phyloP scores from a whole-genome alignment of 2,888 invertebrate genomes.

The Pharmacophagus antenor region DNA sequence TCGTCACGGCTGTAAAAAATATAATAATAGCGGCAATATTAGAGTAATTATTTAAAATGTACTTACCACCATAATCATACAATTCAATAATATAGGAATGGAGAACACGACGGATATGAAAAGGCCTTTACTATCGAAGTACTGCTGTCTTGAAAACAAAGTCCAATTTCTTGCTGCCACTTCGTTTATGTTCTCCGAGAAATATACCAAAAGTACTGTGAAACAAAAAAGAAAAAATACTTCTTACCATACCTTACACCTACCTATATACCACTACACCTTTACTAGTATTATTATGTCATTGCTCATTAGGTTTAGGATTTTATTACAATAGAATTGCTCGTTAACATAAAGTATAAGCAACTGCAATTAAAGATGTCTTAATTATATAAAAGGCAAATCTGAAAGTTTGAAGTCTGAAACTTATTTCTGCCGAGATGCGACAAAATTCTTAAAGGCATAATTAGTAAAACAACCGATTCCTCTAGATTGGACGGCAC shows the following conservation, averaged over 20 bases:
- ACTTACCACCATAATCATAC: constrained; percentile 96
- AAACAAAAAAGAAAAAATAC: constrained; percentile 42
- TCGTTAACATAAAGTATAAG: too few species aligned
- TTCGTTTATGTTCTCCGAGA: constrained; percentile 94
- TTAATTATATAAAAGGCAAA: not conserved
- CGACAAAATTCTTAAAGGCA: too few species aligned
- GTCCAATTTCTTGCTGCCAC: constrained; percentile 93
- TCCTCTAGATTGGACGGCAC: too few species aligned
- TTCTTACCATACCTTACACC: too few species aligned
- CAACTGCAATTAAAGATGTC: too few species aligned
- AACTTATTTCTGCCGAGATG: too few species aligned
- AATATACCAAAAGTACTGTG: constrained; percentile 92
- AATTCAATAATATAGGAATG: constrained; percentile 94
- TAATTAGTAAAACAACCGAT: too few species aligned
- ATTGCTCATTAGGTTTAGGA: too few species aligned
- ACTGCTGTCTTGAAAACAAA: constrained; percentile 93
- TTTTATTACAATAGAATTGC: too few species aligned
- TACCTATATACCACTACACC: too few species aligned
- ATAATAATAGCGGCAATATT: constrained; percentile 5
- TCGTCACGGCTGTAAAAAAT: not conserved
- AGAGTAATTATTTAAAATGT: constrained; percentile 27
- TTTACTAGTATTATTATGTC: too few species aligned
- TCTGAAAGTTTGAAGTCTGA: constrained; percentile 5
- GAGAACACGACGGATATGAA: constrained; percentile 97
- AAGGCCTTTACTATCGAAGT: constrained; percentile 95